Evolutionary conservation across 1,140 invertebrate species (phyloP), one percentile per base, ranked within the genome.

Genomic region (Drosophila busckii): DNA sequence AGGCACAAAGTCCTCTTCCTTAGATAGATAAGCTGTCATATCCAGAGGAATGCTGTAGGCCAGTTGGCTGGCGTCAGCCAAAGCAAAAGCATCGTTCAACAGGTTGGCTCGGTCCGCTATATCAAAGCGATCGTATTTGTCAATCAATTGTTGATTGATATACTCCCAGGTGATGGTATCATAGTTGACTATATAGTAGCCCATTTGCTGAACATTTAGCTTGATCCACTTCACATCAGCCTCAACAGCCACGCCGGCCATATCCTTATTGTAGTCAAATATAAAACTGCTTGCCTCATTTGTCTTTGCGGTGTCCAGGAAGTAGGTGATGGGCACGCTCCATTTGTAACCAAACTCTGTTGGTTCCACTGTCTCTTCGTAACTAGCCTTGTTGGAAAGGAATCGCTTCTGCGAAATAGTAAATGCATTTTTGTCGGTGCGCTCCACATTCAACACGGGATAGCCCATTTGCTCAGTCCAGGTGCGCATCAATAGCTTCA

Each of bases 401-500:
- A 95, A 97, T 53, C 94, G 85, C 50, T 91, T 88, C 71, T 97
- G 95, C 0, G 89, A 93, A 0, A 97, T 87, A 0, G 86, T 86
- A 25, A 91, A 92, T 0, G 87, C 89, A 6, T 87, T 88, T 0
- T 64, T 41, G 1, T 19, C 19, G 7, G 22, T 9, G 1, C 73
- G 83, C 2, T 87, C 58, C 1, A 95, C 91, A 5, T 88, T 92
- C 0, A 98, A 83, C 0, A 97, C 89, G 0, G 97, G 97, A 70
- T 93, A 97, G 3, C 97, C 96, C 93, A 95, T 97, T 88, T 98
- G 97, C 15, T 91, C 89, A 0, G 94, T 97, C 95, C 96, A 99
- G 0, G 95, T 97, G 45, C 96, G 92, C 94, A 98, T 95, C 34
- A 98, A 92, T n/a, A 89, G 83, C 38, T 87, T 76, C 4, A 94